Evolutionary conservation across 2,888 invertebrate species (phyloP), one percentile per base, ranked within the genome.

Genomic region (Rosalia funebris): DNA sequence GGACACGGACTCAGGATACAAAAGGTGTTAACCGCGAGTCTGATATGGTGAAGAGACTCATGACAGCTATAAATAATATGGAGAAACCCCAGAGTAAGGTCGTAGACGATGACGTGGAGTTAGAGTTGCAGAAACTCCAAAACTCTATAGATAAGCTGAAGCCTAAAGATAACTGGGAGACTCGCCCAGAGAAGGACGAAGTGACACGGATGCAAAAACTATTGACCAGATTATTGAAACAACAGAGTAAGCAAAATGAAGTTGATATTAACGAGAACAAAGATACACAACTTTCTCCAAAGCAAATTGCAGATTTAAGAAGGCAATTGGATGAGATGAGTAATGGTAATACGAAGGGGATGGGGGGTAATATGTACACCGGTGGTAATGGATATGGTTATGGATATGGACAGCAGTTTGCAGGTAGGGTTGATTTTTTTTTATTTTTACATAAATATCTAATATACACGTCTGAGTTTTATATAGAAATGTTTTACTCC

Each of bases 131-230:
- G 34, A 62, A 66, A 32, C 63, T 79, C 5, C 72, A 77, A 60
- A 57, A 66, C 2, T 76, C 73, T 1, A 78, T 79, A n/a, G 69
- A 74, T 25, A 68, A 63, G 39, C 53, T 78, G 11, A 66, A 65
- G 39, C 71, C 74, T 0, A 75, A 72, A 55, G 71, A 74, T 34
- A 71, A 74, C 7, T 5, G 10, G 0, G 34, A 44, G 7, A 11
- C 48, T 3, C 7, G 11, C 10, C 2, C 2, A 14, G 37, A 37
- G n/a, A 4, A 20, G 10, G 20, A 20, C 5, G 14, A 11, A 19
- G 20, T 12, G 3, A 17, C 37, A 11, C 4, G 15, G 12, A 10
- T 37, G 10, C 39, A 25, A 14, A 46, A n/a, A n/a, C n/a, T 53
- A 39, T 32, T 58, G 31, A 36, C 31, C n/a, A 50, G 39, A n/a